Base-by-base conservation (phyloP, 1,140 invertebrate genomes). In the Brachionus manjavacas region DNA sequence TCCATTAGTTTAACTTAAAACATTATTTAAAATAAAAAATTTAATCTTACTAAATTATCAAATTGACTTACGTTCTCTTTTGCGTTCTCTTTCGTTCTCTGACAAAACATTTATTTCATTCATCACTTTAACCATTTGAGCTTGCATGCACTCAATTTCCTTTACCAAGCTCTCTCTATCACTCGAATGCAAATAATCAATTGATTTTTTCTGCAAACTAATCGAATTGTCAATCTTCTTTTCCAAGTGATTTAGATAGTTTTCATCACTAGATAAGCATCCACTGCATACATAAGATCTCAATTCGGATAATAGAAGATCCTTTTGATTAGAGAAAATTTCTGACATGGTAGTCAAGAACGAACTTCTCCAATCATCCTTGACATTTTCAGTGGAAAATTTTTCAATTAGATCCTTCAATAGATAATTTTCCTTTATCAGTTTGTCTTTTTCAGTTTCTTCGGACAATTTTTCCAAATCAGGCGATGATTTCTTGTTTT, bases 1-100 rank as follows among this genome's bases (percentile, higher is more conserved):
- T 81, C 79, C 52, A 68, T 68, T 46, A 81, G 28, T 81, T 81
- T 80, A 6, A 60, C 23, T 68, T 68, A 4, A 68, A 68, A 35
- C 7, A 35, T 35, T 6, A 35, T 35, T 35, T 35, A 4, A 35
- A 35, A 35, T 35, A 35, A 35, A 31, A n/a, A 35, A 35, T 35
- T 35, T 7, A 7, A 35, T 7, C 31, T 35, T 35, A 35, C 7
- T 35, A 35, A 35, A 35, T 35, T 35, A n/a, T n/a, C n/a, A 28
- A 31, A 9, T 11, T 68, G 2, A 68, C 66, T 68, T 68, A 72
- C 28, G 6, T 39, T 81, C 79, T 39, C 79, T 23, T 81, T 81
- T 81, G 12, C 25, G 41, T 60, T 64, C 49, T 39, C 79, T 41
- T 41, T 81, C 64, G 28, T 81, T 60, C 20, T 41, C 79, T 81